phyloP scores from a whole-genome alignment of 1,140 invertebrate species.

The Listronotus oregonensis region DNA sequence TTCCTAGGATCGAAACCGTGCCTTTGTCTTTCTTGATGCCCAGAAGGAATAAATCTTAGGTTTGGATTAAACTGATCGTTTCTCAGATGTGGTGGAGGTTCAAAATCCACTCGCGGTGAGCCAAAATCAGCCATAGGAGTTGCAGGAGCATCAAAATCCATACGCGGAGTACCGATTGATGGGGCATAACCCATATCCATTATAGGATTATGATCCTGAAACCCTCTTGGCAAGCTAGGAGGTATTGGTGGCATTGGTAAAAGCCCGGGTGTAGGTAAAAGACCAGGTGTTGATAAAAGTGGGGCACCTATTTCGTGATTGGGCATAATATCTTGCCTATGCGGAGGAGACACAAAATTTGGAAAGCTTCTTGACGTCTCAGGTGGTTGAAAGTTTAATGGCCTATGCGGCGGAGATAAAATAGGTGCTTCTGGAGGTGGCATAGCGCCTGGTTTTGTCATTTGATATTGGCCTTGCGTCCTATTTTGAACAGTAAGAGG shows the following conservation, averaged over 20 bases:
- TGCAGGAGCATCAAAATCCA: conserved; percentile 6
- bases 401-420: not conserved
- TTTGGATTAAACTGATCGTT: conserved; percentile 7
- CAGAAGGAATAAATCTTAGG: conserved; percentile 5
- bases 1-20: conserved; percentile 2
- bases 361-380: no score
- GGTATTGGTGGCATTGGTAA: conserved; percentile 2
- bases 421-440: not conserved
- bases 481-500: not conserved
- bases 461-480: not conserved
- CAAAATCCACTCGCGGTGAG: conserved; percentile 15
- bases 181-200: conserved; percentile 7
- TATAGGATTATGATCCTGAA: conserved; percentile 11
- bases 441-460: conserved; percentile 7
- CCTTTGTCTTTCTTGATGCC: not conserved
- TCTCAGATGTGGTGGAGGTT: not conserved
- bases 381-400: conserved; percentile 12
- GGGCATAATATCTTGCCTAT: not conserved
- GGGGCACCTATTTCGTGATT: no score
- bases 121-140: not conserved
- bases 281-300: conserved; percentile 1
- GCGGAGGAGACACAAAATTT: conserved; percentile 11
- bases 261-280: not conserved
- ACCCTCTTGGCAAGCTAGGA: not conserved
- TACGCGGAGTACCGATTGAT: conserved; percentile 2